Evolutionary conservation across 2,888 invertebrate genomes (phyloP).

Genomic region (Copidosoma aretas): DNA sequence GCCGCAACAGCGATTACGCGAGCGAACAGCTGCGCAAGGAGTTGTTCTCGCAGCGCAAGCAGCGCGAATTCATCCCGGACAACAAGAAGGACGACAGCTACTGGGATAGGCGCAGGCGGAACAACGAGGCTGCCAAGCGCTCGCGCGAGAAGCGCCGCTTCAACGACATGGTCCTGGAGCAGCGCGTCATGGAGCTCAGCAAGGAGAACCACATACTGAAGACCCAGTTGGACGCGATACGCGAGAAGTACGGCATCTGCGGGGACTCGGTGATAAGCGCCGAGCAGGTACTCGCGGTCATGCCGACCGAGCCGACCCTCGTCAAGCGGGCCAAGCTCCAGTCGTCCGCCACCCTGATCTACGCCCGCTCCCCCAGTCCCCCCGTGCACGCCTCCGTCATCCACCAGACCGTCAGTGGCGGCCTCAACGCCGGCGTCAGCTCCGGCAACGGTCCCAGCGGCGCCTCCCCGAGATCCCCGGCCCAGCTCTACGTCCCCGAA

Average conservation of each 20-base stretch:
- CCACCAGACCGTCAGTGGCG: constrained; percentile 66
- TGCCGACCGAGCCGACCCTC: constrained; percentile 85
- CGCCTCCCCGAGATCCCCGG: constrained; percentile 58
- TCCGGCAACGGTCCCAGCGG: constrained; percentile 34
- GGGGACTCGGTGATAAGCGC: constrained; percentile 86
- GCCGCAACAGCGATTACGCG: constrained; percentile 40
- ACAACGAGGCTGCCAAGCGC: constrained; percentile 96
- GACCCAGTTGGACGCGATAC: constrained; percentile 89
- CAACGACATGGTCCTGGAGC: constrained; percentile 96
- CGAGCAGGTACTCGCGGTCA: constrained; percentile 85
- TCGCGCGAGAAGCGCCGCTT: constrained; percentile 95
- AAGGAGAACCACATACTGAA: constrained; percentile 95
- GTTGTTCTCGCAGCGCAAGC: constrained; percentile 88
- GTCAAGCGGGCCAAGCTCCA: constrained; percentile 74
- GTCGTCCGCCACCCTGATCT: constrained; percentile 62
- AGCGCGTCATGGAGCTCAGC: constrained; percentile 90
- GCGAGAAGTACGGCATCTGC: constrained; percentile 90
- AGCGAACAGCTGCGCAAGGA: constrained; percentile 67
- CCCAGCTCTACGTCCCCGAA: constrained; percentile 54
- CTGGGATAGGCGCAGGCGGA: constrained; percentile 94
- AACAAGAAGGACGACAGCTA: constrained; percentile 96
- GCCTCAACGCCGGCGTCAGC: no score
- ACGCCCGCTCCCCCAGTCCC: constrained; percentile 64
- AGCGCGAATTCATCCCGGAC: constrained; percentile 95
- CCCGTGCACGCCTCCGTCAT: constrained; percentile 70